Conservation (phyloP, 2,113 vertebrate genomes). For the Ochotona curzoniae region DNA sequence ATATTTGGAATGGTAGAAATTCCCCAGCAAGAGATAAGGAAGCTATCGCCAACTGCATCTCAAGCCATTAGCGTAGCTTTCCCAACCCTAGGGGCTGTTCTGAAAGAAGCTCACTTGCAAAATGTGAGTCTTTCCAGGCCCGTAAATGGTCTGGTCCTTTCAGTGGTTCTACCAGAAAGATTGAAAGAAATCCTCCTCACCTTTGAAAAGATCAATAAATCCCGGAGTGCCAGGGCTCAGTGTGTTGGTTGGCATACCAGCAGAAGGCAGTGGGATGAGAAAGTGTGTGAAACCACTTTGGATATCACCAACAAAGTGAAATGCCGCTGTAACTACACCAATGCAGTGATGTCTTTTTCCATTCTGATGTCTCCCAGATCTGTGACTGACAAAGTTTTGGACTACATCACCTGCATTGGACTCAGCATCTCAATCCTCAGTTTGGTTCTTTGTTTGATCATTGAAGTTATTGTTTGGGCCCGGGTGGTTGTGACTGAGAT, state of each 20-base stretch:
- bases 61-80: slow-evolving; percentile 85
- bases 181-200: slow-evolving; percentile 80
- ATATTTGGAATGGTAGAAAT: slow-evolving; percentile 81
- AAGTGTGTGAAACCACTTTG: slow-evolving; percentile 66
- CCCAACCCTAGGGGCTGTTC: slow-evolving; percentile 83
- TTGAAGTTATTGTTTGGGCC: slow-evolving; percentile 90
- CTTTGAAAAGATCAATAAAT: slow-evolving; percentile 85
- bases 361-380: slow-evolving; percentile 89
- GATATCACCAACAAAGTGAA: slow-evolving; percentile 43
- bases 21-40: slow-evolving; percentile 77
- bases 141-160: slow-evolving; percentile 86
- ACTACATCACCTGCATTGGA: slow-evolving; percentile 87
- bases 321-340: slow-evolving; percentile 87
- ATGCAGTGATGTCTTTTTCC: slow-evolving; percentile 86
- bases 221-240: slow-evolving; percentile 64
- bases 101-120: slow-evolving; percentile 80
- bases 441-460: slow-evolving; percentile 88
- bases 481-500: slow-evolving; percentile 87
- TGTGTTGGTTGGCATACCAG: slow-evolving; percentile 91
- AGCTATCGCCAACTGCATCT: slow-evolving; percentile 24
- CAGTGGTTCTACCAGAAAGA: slow-evolving; percentile 80
- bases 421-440: slow-evolving; percentile 90
- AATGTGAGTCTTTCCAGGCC: neutral
- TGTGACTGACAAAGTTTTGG: slow-evolving; percentile 47
- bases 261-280: slow-evolving; percentile 86